These are phyloP conservation scores for Meteorus sp. DNA, from an alignment of 1,140 invertebrate genomes.

Conservation along the genomic window DNA sequence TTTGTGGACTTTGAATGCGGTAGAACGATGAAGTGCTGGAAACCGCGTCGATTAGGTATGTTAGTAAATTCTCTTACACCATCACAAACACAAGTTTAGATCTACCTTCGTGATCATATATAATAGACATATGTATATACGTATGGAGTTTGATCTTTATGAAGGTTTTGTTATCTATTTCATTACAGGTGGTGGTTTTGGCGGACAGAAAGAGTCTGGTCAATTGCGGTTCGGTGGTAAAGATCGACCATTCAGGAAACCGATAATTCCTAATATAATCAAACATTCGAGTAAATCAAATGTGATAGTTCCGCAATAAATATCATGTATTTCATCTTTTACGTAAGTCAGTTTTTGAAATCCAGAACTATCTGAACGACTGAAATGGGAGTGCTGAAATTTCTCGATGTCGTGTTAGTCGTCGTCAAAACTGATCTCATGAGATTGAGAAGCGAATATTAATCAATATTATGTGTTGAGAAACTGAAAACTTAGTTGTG, in stretches of 20 bases:
- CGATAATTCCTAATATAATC: constrained; percentile 52
- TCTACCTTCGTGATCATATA: no score
- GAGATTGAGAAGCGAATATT: no score
- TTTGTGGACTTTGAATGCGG: constrained; percentile 73
- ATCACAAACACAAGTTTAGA: no score
- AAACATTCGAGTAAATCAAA: not conserved
- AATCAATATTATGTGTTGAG: not conserved
- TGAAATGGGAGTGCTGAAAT: not conserved
- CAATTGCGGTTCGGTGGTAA: constrained; percentile 85
- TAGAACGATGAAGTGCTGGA: constrained; percentile 74
- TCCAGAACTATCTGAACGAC: not conserved
- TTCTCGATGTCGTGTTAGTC: not conserved
- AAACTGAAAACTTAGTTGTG: not conserved
- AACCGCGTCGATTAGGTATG: constrained; percentile 74
- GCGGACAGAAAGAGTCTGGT: constrained; percentile 84
- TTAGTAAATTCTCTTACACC: not conserved
- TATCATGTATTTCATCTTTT: no score
- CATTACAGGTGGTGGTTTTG: constrained; percentile 75
- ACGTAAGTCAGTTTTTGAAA: no score
- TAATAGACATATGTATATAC: not conserved
- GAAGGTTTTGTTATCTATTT: constrained; percentile 4
- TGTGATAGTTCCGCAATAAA: no score
- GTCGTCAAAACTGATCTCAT: no score
- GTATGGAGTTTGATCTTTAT: not conserved
- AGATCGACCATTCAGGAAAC: constrained; percentile 73